Evolutionary conservation across 2,113 vertebrate genomes (phyloP).

Genomic region (Odobenus rosmarus): DNA sequence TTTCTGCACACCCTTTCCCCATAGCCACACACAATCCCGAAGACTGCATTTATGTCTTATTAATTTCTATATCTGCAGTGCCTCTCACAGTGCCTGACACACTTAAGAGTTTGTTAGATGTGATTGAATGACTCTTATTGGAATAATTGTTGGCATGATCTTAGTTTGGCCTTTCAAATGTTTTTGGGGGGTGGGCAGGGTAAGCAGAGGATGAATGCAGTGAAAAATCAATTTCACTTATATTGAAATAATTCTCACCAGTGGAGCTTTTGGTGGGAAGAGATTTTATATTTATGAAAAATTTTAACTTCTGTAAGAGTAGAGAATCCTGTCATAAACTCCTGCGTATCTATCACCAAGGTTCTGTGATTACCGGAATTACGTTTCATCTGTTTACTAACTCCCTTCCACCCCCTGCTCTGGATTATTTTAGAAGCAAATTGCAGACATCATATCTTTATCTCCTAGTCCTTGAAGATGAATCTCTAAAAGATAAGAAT

Average conservation of each 20-base stretch:
- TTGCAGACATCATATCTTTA: background rate
- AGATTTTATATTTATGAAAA: background rate
- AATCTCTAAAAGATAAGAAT: background rate
- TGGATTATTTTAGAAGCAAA: background rate
- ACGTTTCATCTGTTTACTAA: background rate
- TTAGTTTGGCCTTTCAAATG: background rate
- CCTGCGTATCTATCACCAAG: background rate
- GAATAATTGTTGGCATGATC: background rate
- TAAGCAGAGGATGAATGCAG: background rate
- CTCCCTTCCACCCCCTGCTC: background rate
- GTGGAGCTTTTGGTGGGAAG: background rate
- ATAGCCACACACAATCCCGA: background rate
- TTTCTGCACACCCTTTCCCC: background rate
- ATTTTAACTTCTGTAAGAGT: background rate
- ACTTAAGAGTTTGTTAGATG: background rate
- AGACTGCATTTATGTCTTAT: background rate
- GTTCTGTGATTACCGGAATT: background rate
- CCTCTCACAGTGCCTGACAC: fast-evolving
- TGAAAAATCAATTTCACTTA: background rate
- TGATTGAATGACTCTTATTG: background rate
- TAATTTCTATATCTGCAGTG: background rate
- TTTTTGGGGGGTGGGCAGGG: background rate
- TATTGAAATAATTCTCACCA: background rate
- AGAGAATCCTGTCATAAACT: background rate
- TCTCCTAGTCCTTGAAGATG: background rate